Conservation (phyloP, 2,888 invertebrate species). For the Cryptophagus acutangulus region DNA sequence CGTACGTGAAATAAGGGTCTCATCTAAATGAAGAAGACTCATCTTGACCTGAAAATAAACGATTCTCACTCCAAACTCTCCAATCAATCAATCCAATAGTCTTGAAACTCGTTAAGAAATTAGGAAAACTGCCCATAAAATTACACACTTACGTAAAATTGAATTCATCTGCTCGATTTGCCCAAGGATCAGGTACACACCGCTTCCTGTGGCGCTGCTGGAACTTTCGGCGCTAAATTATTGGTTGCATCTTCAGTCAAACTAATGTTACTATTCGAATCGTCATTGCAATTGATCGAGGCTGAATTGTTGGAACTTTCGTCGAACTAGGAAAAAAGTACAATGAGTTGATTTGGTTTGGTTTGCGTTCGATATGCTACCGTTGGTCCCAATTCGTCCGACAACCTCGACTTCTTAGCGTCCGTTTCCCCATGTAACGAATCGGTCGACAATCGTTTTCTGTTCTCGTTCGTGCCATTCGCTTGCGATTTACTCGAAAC, state of each 20-base stretch:
- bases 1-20: constrained; percentile 32
- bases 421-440: constrained; percentile 22
- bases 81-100: no score
- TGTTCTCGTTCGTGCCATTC: constrained; percentile 27
- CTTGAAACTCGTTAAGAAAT: no score
- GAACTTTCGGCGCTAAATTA: no score
- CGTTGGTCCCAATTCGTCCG: constrained; percentile 37
- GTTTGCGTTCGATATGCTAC: constrained; percentile 27
- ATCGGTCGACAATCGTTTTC: constrained; percentile 36
- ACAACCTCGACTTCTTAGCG: constrained; percentile 37
- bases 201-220: constrained; percentile 26
- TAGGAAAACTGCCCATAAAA: no score
- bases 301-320: constrained; percentile 48
- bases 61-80: constrained; percentile 12
- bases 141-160: no score
- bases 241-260: constrained; percentile 27
- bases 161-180: no score
- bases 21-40: not conserved
- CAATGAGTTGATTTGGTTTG: no score
- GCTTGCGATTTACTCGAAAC: constrained; percentile 21
- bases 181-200: constrained; percentile 39
- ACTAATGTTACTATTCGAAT: constrained; percentile 48
- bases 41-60: constrained; percentile 21
- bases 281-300: constrained; percentile 44
- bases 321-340: constrained; percentile 41